Evolutionary conservation across 1,140 invertebrate species (phyloP).

Genomic region (Diorhabda carinulata): DNA sequence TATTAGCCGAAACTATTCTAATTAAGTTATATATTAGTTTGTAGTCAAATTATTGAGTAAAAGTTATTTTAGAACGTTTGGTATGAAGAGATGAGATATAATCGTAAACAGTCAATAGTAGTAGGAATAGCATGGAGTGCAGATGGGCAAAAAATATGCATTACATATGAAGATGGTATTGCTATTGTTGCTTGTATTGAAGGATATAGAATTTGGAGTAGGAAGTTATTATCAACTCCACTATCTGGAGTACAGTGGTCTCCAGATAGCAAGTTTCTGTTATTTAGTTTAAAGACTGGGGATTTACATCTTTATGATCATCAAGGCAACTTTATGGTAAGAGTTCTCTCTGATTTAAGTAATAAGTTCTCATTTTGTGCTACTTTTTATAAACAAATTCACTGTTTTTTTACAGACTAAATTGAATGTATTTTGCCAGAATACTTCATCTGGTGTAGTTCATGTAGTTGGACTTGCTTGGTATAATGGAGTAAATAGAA

Average conservation of each 20-base stretch:
- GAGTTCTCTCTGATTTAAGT: constrained; percentile 3
- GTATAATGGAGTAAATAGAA: constrained; percentile 76
- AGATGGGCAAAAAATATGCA: constrained; percentile 97
- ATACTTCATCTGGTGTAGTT: constrained; percentile 40
- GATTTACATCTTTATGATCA: constrained; percentile 94
- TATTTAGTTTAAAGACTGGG: constrained; percentile 87
- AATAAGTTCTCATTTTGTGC: too few species aligned
- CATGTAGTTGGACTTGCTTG: constrained; percentile 75
- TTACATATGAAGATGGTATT: constrained; percentile 95
- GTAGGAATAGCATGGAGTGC: constrained; percentile 93
- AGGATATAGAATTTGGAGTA: constrained; percentile 97
- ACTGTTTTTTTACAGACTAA: constrained; percentile 55
- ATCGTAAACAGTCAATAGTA: constrained; percentile 94
- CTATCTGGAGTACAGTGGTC: constrained; percentile 89
- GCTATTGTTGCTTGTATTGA: constrained; percentile 82
- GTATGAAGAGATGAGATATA: constrained; percentile 99
- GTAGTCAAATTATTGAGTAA: too few species aligned
- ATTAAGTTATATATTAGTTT: not conserved
- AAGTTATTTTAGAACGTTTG: constrained; percentile 68
- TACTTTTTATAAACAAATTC: too few species aligned
- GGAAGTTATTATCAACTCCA: constrained; percentile 82
- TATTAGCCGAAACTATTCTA: not conserved
- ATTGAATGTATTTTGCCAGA: constrained; percentile 60
- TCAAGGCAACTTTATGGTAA: constrained; percentile 71
- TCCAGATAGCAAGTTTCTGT: constrained; percentile 82